Base-by-base conservation (phyloP, 37 sponge, comb jelly and placozoan genomes). In the Aplysina aerophoba region DNA sequence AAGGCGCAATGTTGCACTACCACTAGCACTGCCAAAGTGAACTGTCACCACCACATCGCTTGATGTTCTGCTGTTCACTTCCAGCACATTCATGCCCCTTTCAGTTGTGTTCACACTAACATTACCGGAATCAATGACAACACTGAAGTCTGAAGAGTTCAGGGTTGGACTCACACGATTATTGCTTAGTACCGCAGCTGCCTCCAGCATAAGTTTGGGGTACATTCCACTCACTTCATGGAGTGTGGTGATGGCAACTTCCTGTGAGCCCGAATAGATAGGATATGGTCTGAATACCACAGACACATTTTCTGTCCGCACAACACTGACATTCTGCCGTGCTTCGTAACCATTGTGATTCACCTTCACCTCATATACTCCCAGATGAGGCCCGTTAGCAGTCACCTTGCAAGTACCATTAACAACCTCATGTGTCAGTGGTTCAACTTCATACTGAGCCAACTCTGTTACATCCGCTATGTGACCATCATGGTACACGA, bases 241-340 rank as follows among this genome's bases (percentile, higher is more conserved):
- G 64, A 90, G 35, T 25, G 31, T 73, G 22, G 62, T 30, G 21
- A 86, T 34, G 1, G 20, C n/a, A 11, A 67, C 60, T 1, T 36
- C 22, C 0, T 73, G 24, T 20, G 83, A 87, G 63, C 63, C 50
- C 25, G 35, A 25, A 38, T 39, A 87, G 5, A 2, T 14, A 0
- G 83, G 88, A 57, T 59, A 87, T 0, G 66, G 74, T 17, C 31
- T 28, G 53, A 82, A 38, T 17, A 65, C 60, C 40, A 82, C 66
- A 74, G 4, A 31, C 27, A 85, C 0, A 4, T 67, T 17, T 25
- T 1, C 31, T 15, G n/a, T 59, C 12, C 54, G 16, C 24, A 24
- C 62, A 1, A 16, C 31, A 27, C 5, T 28, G 17, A 22, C 22
- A 25, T 39, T 65, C 31, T 71, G 37, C 25, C 71, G 57, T 12